Conservation (phyloP, 53 echinoderm and acorn worm genomes). For the Pentamera pediparva region DNA sequence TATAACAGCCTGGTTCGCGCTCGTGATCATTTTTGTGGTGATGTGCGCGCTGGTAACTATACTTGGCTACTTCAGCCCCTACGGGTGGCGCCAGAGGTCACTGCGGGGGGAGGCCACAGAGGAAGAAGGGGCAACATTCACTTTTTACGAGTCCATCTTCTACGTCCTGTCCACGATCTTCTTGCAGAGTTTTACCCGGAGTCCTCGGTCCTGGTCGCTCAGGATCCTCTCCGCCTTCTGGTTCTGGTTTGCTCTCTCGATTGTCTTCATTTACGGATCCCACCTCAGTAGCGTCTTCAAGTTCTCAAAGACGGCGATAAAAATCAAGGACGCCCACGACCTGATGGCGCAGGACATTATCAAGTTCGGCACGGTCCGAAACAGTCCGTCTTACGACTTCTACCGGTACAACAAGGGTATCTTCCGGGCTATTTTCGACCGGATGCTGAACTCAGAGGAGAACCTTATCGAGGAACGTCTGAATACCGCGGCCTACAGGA, state of each 20-base stretch:
- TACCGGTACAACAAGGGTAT: conserved; percentile 51
- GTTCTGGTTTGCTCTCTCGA: conserved; percentile 68
- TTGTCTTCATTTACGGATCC: conserved; percentile 59
- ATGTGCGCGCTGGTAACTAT: conserved; percentile 50
- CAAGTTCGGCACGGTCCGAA: conserved; percentile 62
- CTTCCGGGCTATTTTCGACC: conserved; percentile 53
- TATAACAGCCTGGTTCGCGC: conserved; percentile 65
- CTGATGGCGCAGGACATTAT: conserved; percentile 54
- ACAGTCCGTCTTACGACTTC: conserved; percentile 77
- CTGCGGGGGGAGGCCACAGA: conserved; percentile 44
- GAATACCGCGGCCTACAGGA: conserved; percentile 67
- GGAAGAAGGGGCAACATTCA: conserved; percentile 58
- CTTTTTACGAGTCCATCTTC: conserved; percentile 58
- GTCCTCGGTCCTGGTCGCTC: conserved; percentile 60
- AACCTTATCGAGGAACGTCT: conserved; percentile 63
- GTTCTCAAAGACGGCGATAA: conserved; percentile 54
- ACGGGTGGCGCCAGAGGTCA: conserved; percentile 50
- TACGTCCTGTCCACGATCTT: conserved; percentile 63
- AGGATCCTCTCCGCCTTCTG: conserved; percentile 61
- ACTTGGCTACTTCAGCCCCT: conserved; percentile 55
- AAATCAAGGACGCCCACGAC: conserved; percentile 48
- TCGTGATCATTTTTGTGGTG: conserved; percentile 50
- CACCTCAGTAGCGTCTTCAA: conserved; percentile 51
- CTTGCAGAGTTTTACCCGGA: conserved; percentile 60
- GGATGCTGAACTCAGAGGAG: conserved; percentile 60